A percentile compares a stretch with the other conserved stretches of the same genome.
Conservation (phyloP, 1,140 invertebrate species). For the Heliconius congener region DNA sequence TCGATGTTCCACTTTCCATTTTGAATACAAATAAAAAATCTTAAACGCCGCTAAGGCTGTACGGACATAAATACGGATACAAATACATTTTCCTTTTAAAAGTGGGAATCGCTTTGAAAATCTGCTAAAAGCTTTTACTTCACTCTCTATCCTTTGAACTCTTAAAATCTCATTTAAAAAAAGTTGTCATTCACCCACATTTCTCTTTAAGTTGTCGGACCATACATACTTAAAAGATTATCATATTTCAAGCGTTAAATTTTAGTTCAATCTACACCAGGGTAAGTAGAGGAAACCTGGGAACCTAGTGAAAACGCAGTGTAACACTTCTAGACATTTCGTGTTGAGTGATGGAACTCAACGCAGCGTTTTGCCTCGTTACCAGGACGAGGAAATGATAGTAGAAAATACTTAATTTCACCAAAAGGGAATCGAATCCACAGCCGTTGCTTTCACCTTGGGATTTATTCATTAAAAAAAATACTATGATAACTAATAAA, state of each 20-base stretch:
- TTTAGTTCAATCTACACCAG: too few relatives aligned
- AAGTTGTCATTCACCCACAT: slow-evolving; percentile 2
- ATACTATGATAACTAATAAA: background rate
- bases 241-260: background rate
- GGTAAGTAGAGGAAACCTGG: too few relatives aligned
- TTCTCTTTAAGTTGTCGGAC: slow-evolving; percentile 1
- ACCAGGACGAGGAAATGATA: too few relatives aligned
- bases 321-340: too few relatives aligned
- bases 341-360: too few relatives aligned
- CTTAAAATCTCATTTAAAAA: slow-evolving; percentile 11
- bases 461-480: too few relatives aligned
- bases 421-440: too few relatives aligned
- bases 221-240: slow-evolving; percentile 1
- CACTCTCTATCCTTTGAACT: slow-evolving; percentile 16
- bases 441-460: too few relatives aligned
- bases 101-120: slow-evolving; percentile 27
- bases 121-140: slow-evolving; percentile 35
- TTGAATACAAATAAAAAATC: slow-evolving; percentile 56
- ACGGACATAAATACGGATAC: slow-evolving; percentile 40
- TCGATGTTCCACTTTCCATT: slow-evolving; percentile 45
- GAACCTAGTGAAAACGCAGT: too few relatives aligned
- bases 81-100: slow-evolving; percentile 33
- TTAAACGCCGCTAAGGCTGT: slow-evolving; percentile 36
- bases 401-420: too few relatives aligned
- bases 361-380: too few relatives aligned